Evolutionary conservation across 2,797 vertebrate genomes (phyloP), one percentile per base, ranked within the genome.

Genomic region (Pristis pectinata): DNA sequence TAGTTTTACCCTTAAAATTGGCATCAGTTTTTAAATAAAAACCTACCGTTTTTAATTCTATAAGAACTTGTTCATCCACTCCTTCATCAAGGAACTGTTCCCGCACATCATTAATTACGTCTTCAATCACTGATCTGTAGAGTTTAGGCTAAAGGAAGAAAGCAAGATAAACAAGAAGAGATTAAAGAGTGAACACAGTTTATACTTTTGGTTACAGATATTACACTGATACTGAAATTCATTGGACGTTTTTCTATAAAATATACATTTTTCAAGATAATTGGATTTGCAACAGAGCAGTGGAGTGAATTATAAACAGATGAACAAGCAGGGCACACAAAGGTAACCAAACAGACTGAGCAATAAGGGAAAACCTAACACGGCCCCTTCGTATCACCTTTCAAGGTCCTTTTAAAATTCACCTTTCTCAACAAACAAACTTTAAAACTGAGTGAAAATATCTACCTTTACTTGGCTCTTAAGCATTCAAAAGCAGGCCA

Each of bases 11-110:
- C 19, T 83, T 59, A 64, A 91, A 91, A 64, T 61, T 2, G 22
- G 17, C 56, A 37, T 91, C 72, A 56, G 0, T 17, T 70, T 70
- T 11, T 0, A 59, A 93, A 59, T 0, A 37, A 83, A 67, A 3
- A 80, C 96, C 97, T 96, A 99, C 99, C 96, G 99, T 99, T 97
- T 98, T 99, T 95, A 99, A 97, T 97, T 99, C 99, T 97, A 99
- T 97, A 56, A 99, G 98, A 95, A 99, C 98, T 97, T 99, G 99
- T 94, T 99, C 99, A 95, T 99, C 99, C 95, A 99, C 99, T 91
- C 99, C 99, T 96, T 99, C 99, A 53, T 99, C 98, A 97, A 99
- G 97, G 97, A 99, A 99, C 95, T 99, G 98, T 97, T 99, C 99
- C 95, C 99, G 97, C 92, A 99, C 99, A 95, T 99, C 99, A 95